phyloP scores from a whole-genome alignment of 2,888 invertebrate genomes.

The Chironomus riparius region DNA sequence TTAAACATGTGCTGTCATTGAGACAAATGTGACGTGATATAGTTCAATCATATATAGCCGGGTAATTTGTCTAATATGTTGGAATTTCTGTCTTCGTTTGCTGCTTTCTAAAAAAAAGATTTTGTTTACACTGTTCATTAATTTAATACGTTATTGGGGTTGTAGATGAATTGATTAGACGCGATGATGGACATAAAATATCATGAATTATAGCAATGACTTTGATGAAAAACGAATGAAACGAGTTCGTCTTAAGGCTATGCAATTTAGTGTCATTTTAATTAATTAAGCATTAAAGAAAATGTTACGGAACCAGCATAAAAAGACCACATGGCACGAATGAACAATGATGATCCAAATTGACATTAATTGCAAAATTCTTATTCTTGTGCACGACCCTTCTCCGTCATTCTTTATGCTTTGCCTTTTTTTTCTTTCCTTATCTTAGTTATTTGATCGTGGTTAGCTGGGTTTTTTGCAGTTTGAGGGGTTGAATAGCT shows the following conservation, averaged over 20 bases:
- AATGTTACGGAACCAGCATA: slow-evolving; percentile 9
- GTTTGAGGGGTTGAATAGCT: no score
- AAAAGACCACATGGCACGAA: slow-evolving; percentile 6
- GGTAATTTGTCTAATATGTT: slow-evolving; percentile 2
- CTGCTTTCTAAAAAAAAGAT: not conserved
- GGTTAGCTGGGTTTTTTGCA: not conserved
- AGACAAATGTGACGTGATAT: not conserved
- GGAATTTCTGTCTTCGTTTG: not conserved
- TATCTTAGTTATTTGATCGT: not conserved
- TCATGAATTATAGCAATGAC: not conserved
- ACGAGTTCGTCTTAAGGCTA: not conserved
- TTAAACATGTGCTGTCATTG: not conserved
- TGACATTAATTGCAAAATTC: slow-evolving; percentile 17
- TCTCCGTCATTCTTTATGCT: not conserved
- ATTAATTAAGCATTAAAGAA: slow-evolving; percentile 3
- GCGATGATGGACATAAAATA: not conserved
- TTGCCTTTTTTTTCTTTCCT: not conserved
- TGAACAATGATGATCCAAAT: not conserved
- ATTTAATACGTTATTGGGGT: not conserved
- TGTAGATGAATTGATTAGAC: not conserved
- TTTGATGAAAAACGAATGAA: not conserved
- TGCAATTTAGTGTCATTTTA: slow-evolving; percentile 3
- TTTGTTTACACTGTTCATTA: slow-evolving; percentile 3
- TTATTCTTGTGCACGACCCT: slow-evolving; percentile 4
- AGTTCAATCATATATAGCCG: not conserved